Base-by-base conservation (phyloP, 2,888 invertebrate genomes). In the Heliconius cydno region DNA sequence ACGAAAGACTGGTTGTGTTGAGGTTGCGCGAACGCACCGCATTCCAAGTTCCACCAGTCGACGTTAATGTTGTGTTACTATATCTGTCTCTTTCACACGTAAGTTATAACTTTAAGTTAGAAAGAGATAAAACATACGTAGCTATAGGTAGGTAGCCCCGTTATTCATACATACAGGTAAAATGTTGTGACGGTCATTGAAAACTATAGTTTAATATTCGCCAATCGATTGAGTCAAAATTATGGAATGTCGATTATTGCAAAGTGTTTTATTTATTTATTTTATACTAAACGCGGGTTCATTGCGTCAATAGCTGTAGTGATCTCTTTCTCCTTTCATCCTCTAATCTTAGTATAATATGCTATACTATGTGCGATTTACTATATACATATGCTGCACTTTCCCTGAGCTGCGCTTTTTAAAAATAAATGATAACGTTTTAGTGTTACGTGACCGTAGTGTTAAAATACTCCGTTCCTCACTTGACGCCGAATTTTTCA, bases 11-110 rank as follows among this genome's bases (percentile, higher is more conserved):
- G 91, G 90, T 87, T 78, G 88, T 86, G 75, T 88, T 68, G 68
- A 68, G 68, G 89, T 91, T 90, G 93, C 91, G 93, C 92, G 90
- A 89, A 85, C 92, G 93, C 92, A 87, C 94, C 93, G 91, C 94
- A 94, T 94, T 94, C 94, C 94, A 91, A 88, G 88, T 89, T 87
- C 68, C 68, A 68, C 22, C 41, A 70, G 70, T 41, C 41, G 41
- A 46, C 41, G 70, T 9, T 46, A 25, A 25, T 70, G 68, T 88
- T 89, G 90, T 88, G 77, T 70, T 73, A 77, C 86, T 87, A 86
- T 86, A 85, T 83, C 86, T 83, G 67, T 93, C 93, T 89, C 92
- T 81, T 85, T 93, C 90, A 80, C 76, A 81, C 89, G 7, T 66
- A 41, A 3, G 7, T n/a, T 65, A 63, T 77, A 63, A 30, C n/a